These are phyloP conservation scores for Chauna torquata DNA, from an alignment of 2,113 vertebrate genomes.

Conservation along the genomic window DNA sequence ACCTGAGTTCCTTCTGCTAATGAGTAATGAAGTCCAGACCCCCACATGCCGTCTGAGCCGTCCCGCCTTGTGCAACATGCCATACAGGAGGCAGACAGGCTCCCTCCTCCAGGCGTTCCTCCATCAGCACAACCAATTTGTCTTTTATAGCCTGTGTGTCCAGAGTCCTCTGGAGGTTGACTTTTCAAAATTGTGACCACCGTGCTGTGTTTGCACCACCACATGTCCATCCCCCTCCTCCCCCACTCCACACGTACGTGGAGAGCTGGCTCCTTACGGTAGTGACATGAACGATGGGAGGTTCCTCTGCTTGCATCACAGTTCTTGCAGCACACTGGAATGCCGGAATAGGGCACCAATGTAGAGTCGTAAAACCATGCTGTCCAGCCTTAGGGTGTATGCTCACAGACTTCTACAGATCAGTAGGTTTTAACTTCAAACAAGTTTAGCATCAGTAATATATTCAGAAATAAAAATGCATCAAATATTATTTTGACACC, in stretches of 20 bases:
- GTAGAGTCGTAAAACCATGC: neutral
- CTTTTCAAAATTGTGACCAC: neutral
- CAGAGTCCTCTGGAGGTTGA: neutral
- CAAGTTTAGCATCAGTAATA: neutral
- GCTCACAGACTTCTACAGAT: neutral
- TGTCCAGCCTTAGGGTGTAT: accelerated
- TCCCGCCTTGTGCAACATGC: neutral
- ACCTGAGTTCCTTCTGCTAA: neutral
- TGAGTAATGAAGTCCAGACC: neutral
- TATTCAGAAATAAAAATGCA: neutral
- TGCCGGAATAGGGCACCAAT: neutral
- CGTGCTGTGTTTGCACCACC: neutral
- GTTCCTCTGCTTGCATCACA: neutral
- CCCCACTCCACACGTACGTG: no score
- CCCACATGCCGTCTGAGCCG: neutral
- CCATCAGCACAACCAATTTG: neutral
- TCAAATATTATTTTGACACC: no score
- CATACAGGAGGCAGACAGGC: neutral
- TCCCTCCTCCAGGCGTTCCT: neutral
- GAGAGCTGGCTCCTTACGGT: neutral
- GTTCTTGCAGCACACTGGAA: neutral
- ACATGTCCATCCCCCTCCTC: neutral
- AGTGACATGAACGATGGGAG: accelerated
- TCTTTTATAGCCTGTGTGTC: no score
- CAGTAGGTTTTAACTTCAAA: neutral